phyloP scores from a whole-genome alignment of 2,113 vertebrate species.

The Chrysochloris asiatica region DNA sequence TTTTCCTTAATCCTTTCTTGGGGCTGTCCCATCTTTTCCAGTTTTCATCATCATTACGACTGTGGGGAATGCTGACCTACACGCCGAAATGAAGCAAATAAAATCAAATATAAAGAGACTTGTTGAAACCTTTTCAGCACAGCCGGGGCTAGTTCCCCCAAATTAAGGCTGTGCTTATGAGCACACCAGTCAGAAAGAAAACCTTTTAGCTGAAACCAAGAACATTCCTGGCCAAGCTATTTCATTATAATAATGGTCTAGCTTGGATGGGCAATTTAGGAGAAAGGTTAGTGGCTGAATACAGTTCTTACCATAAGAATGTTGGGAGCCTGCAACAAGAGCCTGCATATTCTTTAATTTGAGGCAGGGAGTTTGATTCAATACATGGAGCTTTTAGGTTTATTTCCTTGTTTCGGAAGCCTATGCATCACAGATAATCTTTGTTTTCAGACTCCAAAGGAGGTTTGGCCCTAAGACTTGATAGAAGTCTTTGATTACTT shows the following conservation, averaged over 20 bases:
- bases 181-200: conserved; percentile 33
- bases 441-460: conserved; percentile 69
- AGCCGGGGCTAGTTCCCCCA: not conserved
- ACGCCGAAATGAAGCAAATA: not conserved
- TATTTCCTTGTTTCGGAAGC: conserved; percentile 43
- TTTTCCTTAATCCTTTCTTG: conserved; percentile 49
- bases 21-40: conserved; percentile 49
- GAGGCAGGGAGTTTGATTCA: conserved; percentile 22
- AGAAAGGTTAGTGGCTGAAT: conserved; percentile 39
- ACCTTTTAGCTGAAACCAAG: conserved; percentile 59
- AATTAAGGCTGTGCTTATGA: not conserved
- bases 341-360: not conserved
- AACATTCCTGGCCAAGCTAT: conserved; percentile 11
- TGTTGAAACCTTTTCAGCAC: not conserved
- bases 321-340: not conserved
- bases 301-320: not conserved
- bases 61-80: not conserved
- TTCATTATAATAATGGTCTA: conserved; percentile 75
- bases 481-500: conserved; percentile 66
- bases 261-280: conserved; percentile 62
- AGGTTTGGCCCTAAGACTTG: conserved; percentile 45
- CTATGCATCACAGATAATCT: conserved; percentile 49
- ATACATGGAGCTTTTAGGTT: conserved; percentile 62
- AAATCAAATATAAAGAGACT: conserved; percentile 41
- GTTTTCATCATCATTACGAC: conserved; percentile 53